Conservation (phyloP, 2,888 invertebrate species). For the Deilephila elpenor region DNA sequence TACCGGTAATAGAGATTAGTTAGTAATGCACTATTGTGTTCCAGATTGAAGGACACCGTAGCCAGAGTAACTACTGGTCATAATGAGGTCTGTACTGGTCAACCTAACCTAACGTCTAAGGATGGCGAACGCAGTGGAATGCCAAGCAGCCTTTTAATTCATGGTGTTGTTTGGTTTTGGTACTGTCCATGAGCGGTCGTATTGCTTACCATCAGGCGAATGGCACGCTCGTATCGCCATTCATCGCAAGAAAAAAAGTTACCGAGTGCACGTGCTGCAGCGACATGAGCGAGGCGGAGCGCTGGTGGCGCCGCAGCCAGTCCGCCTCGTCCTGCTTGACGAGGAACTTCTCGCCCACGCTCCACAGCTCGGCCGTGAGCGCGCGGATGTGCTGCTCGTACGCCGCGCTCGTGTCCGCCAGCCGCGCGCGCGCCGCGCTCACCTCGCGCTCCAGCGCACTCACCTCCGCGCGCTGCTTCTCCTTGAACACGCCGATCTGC, state of each 20-base stretch:
- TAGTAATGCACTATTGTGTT: too few relatives aligned
- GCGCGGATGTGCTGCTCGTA: conserved; percentile 73
- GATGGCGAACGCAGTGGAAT: too few relatives aligned
- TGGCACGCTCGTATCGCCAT: too few relatives aligned
- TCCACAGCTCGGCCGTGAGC: conserved; percentile 85
- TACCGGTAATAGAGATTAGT: too few relatives aligned
- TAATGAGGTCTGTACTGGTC: too few relatives aligned
- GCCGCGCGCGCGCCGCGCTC: conserved; percentile 81
- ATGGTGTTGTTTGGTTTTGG: too few relatives aligned
- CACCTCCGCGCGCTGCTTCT: conserved; percentile 83
- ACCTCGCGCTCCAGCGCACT: conserved; percentile 74
- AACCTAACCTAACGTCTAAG: too few relatives aligned
- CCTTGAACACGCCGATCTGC: conserved; percentile 82
- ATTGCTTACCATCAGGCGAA: too few relatives aligned
- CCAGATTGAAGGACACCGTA: too few relatives aligned
- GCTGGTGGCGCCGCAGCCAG: conserved; percentile 71
- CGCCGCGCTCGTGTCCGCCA: conserved; percentile 63
- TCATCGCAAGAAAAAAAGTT: background rate
- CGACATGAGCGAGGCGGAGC: conserved; percentile 75
- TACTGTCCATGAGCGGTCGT: too few relatives aligned
- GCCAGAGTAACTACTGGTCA: too few relatives aligned
- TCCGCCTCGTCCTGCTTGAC: conserved; percentile 84
- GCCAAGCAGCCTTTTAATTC: too few relatives aligned
- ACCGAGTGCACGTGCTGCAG: conserved; percentile 77
- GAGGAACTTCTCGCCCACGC: conserved; percentile 85